Percentiles rank a stretch among this genome's conserved stretches.
These are phyloP conservation scores for Oncopeltus fasciatus DNA, from an alignment of 1,140 invertebrate genomes.

Conservation along the genomic window DNA sequence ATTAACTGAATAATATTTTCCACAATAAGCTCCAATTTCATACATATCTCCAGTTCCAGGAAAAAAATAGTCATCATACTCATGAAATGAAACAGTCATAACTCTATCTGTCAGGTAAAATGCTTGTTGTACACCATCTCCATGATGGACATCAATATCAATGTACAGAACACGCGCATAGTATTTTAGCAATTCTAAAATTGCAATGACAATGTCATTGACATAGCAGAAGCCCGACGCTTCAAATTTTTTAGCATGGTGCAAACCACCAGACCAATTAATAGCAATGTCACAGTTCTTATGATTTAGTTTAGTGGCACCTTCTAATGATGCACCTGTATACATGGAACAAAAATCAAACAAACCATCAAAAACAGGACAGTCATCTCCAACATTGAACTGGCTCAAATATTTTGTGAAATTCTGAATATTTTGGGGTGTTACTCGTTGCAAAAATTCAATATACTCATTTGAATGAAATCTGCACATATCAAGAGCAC, in stretches of 20 bases:
- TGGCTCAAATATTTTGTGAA: conserved; percentile 85
- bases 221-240: conserved; percentile 96
- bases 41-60: conserved; percentile 98
- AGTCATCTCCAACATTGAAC: conserved; percentile 98
- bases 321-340: conserved; percentile 86
- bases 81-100: conserved; percentile 99
- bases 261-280: conserved; percentile 97
- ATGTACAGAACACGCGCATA: conserved; percentile 93
- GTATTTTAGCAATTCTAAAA: conserved; percentile 89
- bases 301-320: conserved; percentile 88
- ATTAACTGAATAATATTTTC: conserved; percentile 91
- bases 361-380: conserved; percentile 95
- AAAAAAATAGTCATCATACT: conserved; percentile 97
- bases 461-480: conserved; percentile 99
- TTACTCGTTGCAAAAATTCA: conserved; percentile 88
- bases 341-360: conserved; percentile 99
- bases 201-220: conserved; percentile 97
- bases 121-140: conserved; percentile 97
- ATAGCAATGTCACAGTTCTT: conserved; percentile 92
- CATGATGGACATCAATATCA: conserved; percentile 99
- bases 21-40: conserved; percentile 84
- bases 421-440: conserved; percentile 86
- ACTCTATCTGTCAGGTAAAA: conserved; percentile 97
- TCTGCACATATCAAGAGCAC: conserved; percentile 88
- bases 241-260: conserved; percentile 99